Conservation (phyloP, 2,113 vertebrate genomes). For the Phainopepla nitens region DNA sequence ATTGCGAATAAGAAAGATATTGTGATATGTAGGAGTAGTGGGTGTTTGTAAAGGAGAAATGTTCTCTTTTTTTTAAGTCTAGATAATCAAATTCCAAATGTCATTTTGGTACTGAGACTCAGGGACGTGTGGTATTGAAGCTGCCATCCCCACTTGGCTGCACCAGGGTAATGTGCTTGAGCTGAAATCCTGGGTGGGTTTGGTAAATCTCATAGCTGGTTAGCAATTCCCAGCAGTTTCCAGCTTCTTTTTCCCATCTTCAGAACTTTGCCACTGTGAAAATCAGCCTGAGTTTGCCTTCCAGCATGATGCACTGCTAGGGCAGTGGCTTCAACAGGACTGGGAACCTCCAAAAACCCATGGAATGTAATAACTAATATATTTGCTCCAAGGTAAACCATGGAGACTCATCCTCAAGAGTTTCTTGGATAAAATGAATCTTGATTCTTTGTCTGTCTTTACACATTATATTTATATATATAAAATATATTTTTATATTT, state of each 20-base stretch:
- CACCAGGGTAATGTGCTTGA: neutral
- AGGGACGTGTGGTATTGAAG: neutral
- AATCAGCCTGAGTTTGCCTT: neutral
- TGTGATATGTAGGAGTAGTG: neutral
- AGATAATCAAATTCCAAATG: neutral
- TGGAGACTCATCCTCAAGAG: neutral
- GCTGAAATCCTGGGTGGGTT: neutral
- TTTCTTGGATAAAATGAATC: neutral
- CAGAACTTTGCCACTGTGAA: neutral
- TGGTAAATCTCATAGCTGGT: neutral
- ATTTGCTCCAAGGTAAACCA: neutral
- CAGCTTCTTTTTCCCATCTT: neutral
- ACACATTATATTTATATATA: neutral
- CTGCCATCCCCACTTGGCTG: neutral
- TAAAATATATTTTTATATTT: neutral
- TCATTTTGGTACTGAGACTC: neutral
- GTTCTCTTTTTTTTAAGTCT: neutral
- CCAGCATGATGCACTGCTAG: neutral
- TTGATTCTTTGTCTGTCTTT: neutral
- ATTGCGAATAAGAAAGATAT: neutral
- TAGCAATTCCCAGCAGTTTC: neutral
- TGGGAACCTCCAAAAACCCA: neutral
- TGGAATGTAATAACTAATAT: neutral
- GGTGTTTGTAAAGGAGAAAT: neutral
- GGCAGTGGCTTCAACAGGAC: neutral